Evolutionary conservation across 2,797 vertebrate species (phyloP), one percentile per base, ranked within the genome.

Genomic region (Austrolebias charrua): DNA sequence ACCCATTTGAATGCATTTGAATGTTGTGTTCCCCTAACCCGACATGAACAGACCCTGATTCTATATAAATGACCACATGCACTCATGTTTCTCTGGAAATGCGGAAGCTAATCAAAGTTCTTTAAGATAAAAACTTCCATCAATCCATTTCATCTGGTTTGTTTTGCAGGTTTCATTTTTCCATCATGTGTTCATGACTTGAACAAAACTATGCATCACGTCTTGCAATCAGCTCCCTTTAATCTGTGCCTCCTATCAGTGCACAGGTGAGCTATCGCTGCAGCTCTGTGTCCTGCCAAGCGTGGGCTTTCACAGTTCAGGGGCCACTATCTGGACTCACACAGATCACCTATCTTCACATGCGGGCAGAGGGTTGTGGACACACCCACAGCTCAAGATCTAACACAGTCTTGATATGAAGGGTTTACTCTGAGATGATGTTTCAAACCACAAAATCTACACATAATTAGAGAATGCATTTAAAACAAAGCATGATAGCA

Each of bases 241-340:
- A 84, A 91, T 91, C 88, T 89, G 78, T 80, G 42, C 50, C 60
- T 76, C 80, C 84, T 70, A 90, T 93, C 90, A 78, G 86, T 71
- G 77, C 85, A 84, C 79, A 87, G 81, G 83, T 80, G 72, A 84
- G 83, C 85, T 90, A 91, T 92, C 83, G 69, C 81, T 82, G 80
- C 83, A 80, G 82, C 63, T 64, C 65, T 76, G 80, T 80, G 83
- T 88, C 84, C 71, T 86, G 80, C 79, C 84, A 87, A 90, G 90
- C 84, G 87, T 89, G 88, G 87, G 73, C 80, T 90, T 92, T 92
- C 90, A 90, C 92, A 92, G 92, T 88, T 92, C 83, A 63, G 73
- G 52, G 75, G 79, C 66, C 75, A 42, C 86, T 91, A 91, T 92
- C 91, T 75, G 78, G 69, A 76, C 81, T 69, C 0, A 6, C 19